Evolutionary conservation across 2,888 invertebrate genomes (phyloP), one percentile per base, ranked within the genome.

Genomic region (Phaonia tiefii): DNA sequence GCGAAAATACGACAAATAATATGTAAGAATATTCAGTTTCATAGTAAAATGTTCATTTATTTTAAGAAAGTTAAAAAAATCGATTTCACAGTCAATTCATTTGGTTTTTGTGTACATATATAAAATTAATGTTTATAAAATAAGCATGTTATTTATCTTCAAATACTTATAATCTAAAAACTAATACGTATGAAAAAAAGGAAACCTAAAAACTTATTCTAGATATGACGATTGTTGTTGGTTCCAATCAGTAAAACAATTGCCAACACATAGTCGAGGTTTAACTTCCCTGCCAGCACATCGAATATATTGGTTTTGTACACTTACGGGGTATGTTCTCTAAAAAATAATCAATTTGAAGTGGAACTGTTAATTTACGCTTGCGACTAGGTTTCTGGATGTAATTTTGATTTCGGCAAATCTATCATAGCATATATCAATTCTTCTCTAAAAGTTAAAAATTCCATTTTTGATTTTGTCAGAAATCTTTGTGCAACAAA

Each of bases 391-490:
- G 65, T 44, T 65, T 65, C 44, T 65, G 65, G 42, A 65, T 65
- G 65, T 42, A 65, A 65, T 65, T 66, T 66, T 66, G 46, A 46
- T 66, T 66, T 66, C 26, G 66, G 66, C 66, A 66, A 66, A 46
- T 66, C 66, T 66, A 66, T 66, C 66, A 66, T 66, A 46, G 66
- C 46, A 66, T 66, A 66, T 66, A 66, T 66, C 66, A 66, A 66
- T 66, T 66, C 22, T 66, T 65, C 65, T 15, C 49, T 25, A 66
- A 66, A 66, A 66, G 49, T 46, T 66, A 66, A 66, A 66, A 66
- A 66, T 13, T 66, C 66, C 66, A 66, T 66, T 66, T 66, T 66
- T 66, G 46, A 66, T 66, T 66, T 66, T 66, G 46, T 46, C 66
- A 46, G 66, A 66, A 66, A 66, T 66, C 46, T 66, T 46, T 46